Conservation (phyloP, 30 jellyfish, hydroid and myxozoan genomes). For the Hydractinia symbiolongicarpus region DNA sequence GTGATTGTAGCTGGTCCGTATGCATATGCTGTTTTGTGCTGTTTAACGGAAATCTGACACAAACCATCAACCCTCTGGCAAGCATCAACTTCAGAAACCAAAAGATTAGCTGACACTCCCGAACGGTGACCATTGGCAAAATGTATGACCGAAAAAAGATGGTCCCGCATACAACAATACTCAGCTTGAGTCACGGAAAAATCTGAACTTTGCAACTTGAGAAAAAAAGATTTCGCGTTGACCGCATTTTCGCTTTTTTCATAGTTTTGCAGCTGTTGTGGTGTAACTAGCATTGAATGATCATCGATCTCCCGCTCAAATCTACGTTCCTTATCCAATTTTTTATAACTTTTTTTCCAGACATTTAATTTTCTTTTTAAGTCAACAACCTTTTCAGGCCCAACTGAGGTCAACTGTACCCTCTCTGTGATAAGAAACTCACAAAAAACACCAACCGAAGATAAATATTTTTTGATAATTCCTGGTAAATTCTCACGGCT, state of each 20-base stretch:
- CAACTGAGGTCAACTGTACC: not conserved
- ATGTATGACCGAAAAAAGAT: not conserved
- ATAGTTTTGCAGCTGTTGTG: not conserved
- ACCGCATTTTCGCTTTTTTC: not conserved
- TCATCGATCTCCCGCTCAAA: not conserved
- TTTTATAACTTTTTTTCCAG: not conserved
- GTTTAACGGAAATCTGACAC: not conserved
- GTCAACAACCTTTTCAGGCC: not conserved
- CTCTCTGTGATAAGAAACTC: not conserved
- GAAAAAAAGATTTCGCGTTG: not conserved
- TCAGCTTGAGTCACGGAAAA: not conserved
- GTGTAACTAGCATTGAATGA: not conserved
- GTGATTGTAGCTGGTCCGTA: no score
- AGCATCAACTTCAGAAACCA: not conserved
- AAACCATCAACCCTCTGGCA: not conserved
- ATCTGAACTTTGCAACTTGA: not conserved
- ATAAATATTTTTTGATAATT: not conserved
- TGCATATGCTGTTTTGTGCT: slow-evolving; percentile 2
- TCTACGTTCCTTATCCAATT: not conserved
- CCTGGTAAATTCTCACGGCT: not conserved
- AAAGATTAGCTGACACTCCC: slow-evolving; percentile 8
- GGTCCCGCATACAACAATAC: not conserved
- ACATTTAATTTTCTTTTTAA: not conserved
- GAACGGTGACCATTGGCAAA: slow-evolving; percentile 3
- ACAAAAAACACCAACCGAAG: not conserved